These are phyloP conservation scores for Malthinus flaveolus DNA, from an alignment of 2,888 invertebrate species.

Conservation along the genomic window DNA sequence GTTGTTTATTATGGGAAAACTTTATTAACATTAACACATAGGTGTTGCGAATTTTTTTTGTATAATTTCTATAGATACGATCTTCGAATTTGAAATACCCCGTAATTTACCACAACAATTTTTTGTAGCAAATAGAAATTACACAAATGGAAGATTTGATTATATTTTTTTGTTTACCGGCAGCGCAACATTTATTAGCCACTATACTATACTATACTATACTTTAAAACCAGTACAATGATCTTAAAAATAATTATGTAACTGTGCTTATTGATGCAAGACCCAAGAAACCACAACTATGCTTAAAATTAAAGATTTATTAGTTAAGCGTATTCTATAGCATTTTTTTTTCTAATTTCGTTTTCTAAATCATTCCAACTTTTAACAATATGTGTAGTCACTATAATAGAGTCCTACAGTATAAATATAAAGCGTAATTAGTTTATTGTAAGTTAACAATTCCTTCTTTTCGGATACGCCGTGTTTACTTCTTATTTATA, in stretches of 20 bases:
- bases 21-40: not conserved
- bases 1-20: not conserved
- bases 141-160: not conserved
- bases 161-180: not conserved
- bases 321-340: too few species aligned
- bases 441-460: too few species aligned
- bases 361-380: too few species aligned
- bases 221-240: not conserved
- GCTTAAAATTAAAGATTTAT: not conserved
- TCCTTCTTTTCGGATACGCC: too few species aligned
- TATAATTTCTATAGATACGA: not conserved
- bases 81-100: not conserved
- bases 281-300: conserved; percentile 10
- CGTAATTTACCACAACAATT: not conserved
- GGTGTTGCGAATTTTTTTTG: too few species aligned
- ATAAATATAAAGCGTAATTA: too few species aligned
- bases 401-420: too few species aligned
- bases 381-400: too few species aligned
- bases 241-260: not conserved
- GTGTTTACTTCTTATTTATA: too few species aligned
- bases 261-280: conserved; percentile 18
- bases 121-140: not conserved
- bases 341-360: too few species aligned
- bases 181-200: too few species aligned
- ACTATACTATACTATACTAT: too few species aligned